A percentile compares a stretch with the other conserved stretches of the same genome.
Evolutionary conservation across 2,888 invertebrate genomes (phyloP).

Genomic region (Antheraea assamensis): DNA sequence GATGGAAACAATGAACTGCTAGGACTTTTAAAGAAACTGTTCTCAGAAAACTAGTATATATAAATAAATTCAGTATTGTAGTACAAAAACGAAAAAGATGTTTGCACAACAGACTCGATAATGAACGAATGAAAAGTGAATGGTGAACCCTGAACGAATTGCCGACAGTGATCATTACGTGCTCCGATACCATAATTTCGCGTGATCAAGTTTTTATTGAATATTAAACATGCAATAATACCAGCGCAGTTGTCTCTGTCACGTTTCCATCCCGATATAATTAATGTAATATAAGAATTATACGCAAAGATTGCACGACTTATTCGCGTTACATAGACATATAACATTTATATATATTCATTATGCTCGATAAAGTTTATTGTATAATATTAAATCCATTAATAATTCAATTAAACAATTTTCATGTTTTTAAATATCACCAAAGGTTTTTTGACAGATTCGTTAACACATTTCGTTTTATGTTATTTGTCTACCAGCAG

Average conservation of each 20-base stretch:
- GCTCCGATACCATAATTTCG: neutral
- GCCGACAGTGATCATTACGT: neutral
- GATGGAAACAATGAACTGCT: too few relatives aligned
- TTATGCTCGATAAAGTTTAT: too few relatives aligned
- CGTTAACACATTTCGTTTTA: neutral
- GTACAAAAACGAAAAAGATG: neutral
- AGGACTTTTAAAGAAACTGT: too few relatives aligned
- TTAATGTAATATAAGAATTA: neutral
- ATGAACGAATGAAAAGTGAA: conserved; percentile 2
- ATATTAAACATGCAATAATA: neutral
- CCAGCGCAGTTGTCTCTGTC: neutral
- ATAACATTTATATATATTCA: too few relatives aligned
- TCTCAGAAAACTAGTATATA: too few relatives aligned
- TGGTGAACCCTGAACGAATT: neutral
- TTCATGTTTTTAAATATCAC: neutral
- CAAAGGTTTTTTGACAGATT: neutral
- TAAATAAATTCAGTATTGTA: neutral
- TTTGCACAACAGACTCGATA: neutral
- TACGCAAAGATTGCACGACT: neutral
- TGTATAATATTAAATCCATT: too few relatives aligned
- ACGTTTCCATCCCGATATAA: neutral
- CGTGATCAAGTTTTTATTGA: neutral
- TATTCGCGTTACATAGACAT: neutral
- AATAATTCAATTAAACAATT: neutral
- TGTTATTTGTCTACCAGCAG: neutral